Percentiles rank a stretch among this genome's conserved stretches.
Evolutionary conservation across 2,888 invertebrate genomes (phyloP).

Genomic region (Agrochola macilenta): DNA sequence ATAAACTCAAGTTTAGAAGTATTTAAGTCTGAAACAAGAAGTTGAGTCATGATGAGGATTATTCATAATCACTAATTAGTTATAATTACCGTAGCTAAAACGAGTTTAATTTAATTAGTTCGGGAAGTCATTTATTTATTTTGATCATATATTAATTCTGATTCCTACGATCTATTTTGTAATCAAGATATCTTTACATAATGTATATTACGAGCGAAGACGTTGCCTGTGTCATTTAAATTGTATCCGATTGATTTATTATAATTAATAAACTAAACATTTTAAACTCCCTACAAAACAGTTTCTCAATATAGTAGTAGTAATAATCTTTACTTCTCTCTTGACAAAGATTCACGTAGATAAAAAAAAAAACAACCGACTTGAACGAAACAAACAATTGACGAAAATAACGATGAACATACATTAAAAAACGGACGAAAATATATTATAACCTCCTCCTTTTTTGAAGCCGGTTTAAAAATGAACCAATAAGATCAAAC

Average conservation of each 20-base stretch:
- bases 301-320: background rate
- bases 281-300: background rate
- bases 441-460: no score
- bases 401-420: no score
- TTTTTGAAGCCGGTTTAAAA: no score
- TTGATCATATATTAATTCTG: conserved; percentile 18
- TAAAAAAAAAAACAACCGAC: no score
- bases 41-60: conserved; percentile 32
- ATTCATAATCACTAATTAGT: conserved; percentile 32
- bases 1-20: conserved; percentile 5
- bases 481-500: background rate
- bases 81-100: conserved; percentile 39
- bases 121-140: conserved; percentile 34
- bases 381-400: no score
- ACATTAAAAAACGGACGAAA: no score
- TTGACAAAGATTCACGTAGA: no score
- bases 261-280: background rate
- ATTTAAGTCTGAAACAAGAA: conserved; percentile 11
- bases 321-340: no score
- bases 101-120: conserved; percentile 39
- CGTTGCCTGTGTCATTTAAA: background rate
- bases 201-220: background rate
- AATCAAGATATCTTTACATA: conserved; percentile 11
- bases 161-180: conserved; percentile 10
- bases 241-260: background rate